phyloP scores from a whole-genome alignment of 2,888 invertebrate species.

The Brachyopa scutellaris region DNA sequence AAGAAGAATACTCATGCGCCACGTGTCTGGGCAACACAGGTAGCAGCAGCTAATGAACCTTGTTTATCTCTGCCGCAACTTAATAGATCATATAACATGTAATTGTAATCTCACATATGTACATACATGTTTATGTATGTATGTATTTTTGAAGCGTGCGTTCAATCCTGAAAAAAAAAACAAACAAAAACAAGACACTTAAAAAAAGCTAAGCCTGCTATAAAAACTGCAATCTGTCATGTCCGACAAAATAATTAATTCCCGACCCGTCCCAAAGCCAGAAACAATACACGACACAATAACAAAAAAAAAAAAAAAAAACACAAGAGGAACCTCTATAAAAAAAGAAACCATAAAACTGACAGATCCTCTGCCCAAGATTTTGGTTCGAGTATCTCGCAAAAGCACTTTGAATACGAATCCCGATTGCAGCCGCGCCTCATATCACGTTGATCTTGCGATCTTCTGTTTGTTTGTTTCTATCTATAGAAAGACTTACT shows the following conservation, averaged over 20 bases:
- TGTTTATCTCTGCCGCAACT: too few species aligned
- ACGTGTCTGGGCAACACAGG: too few species aligned
- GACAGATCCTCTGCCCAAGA: constrained; percentile 1
- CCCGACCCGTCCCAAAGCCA: not conserved
- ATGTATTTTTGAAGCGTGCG: too few species aligned
- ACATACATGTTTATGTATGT: too few species aligned
- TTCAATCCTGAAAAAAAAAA: too few species aligned
- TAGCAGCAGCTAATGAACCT: too few species aligned
- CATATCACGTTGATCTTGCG: constrained; percentile 6
- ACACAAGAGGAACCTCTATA: not conserved
- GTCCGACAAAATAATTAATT: constrained; percentile 47
- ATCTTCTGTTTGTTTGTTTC: not conserved
- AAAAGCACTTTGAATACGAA: not conserved
- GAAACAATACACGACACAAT: too few species aligned
- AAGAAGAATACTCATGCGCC: too few species aligned
- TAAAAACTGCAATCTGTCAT: constrained; percentile 54
- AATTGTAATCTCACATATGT: too few species aligned
- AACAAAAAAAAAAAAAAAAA: constrained; percentile 10
- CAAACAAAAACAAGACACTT: too few species aligned
- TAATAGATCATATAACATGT: too few species aligned
- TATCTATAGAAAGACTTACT: constrained; percentile 23
- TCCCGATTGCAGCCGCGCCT: not conserved
- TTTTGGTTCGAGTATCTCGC: not conserved
- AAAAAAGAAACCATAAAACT: constrained; percentile 20
- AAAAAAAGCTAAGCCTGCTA: too few species aligned